Conservation (phyloP, 2,113 vertebrate species). For the Anhinga rufa region DNA sequence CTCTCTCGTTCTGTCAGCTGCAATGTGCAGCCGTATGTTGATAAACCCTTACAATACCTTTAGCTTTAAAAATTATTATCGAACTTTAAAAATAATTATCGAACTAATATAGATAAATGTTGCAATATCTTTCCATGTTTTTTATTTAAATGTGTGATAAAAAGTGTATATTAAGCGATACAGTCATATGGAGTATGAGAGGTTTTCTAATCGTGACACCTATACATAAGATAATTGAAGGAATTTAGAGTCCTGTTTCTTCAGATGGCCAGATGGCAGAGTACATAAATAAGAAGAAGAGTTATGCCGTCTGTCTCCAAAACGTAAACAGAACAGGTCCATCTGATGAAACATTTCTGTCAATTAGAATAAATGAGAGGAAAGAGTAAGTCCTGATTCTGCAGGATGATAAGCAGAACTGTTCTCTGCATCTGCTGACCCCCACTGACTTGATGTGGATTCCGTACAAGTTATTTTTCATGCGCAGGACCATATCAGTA, state of each 20-base stretch:
- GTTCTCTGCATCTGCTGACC: neutral
- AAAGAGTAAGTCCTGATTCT: neutral
- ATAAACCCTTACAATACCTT: neutral
- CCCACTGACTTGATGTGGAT: neutral
- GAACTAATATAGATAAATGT: neutral
- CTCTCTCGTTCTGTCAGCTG: neutral
- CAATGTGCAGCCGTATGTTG: neutral
- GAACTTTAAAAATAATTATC: neutral
- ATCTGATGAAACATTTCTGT: neutral
- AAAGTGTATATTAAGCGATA: neutral
- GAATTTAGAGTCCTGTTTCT: neutral
- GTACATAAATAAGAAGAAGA: neutral
- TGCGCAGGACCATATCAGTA: neutral
- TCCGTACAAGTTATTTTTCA: neutral
- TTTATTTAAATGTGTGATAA: neutral
- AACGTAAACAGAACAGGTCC: neutral
- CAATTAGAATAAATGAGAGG: neutral
- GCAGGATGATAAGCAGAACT: neutral
- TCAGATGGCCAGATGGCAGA: neutral
- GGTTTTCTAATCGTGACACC: neutral
- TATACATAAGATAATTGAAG: neutral
- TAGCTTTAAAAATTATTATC: neutral
- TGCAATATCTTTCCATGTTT: neutral
- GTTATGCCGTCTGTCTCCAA: neutral
- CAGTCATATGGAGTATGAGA: neutral